Evolutionary conservation across 2,113 vertebrate genomes (phyloP), one percentile per base, ranked within the genome.

Genomic region (Cynoglossus semilaevis): DNA sequence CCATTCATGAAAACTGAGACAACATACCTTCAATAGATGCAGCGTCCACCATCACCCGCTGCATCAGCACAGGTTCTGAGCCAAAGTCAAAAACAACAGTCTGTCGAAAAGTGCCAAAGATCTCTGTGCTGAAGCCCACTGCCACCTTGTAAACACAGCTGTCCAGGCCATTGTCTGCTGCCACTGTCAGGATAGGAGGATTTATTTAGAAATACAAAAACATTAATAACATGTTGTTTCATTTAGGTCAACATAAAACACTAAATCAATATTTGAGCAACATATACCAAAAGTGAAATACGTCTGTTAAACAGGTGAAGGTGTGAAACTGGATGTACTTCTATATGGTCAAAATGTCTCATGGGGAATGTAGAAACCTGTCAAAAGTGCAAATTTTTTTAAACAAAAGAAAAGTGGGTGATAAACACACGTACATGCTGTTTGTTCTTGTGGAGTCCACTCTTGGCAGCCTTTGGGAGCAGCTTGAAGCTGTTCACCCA

Each of bases 51-150:
- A 97, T 98, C 49, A 99, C 93, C 86, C 96, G 92, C 87, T 97
- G 94, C 95, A 98, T 98, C 81, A 99, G 92, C 80, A 99, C 96
- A 15, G 97, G 97, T 61, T 98, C 96, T 54, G 94, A 93, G 81
- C 96, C 96, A 54, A 99, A 98, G 90, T 99, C 97, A 82, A 99
- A 98, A 74, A 99, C 97, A 66, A 94, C 93, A 15, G 97, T 98
- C 89, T 99, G 97, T 51, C 96, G 90, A 91, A 99, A 99, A 82
- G 97, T 98, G 50, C 97, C 97, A 79, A 98, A 98, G 88, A 99
- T 98, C 89, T 98, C 96, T 34, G 97, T 98, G 88, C 90, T 95
- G 88, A 99, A 99, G 71, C 90, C 94, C 90, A 99, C 93, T 57
- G 89, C 91, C 52, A 99, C 93, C 89, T 93, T 94, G 91, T 98